These are phyloP conservation scores for Prionailurus bengalensis DNA, from an alignment of 2,113 vertebrate genomes.

Conservation along the genomic window DNA sequence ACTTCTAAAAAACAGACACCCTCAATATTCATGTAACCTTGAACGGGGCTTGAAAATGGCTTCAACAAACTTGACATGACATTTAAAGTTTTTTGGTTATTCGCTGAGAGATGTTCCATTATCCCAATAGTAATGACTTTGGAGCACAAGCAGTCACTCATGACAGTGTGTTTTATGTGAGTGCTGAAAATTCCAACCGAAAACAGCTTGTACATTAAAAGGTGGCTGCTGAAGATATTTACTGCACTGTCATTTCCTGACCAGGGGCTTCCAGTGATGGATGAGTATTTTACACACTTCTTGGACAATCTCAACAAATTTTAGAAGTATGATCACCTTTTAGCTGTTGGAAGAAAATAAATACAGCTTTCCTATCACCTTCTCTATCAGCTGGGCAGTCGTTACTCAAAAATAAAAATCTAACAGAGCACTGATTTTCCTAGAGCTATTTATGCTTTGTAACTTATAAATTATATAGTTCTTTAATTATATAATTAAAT, in stretches of 20 bases:
- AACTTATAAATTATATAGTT: not conserved
- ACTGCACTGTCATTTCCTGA: conserved; percentile 95
- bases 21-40: conserved; percentile 98
- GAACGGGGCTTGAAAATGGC: conserved; percentile 90
- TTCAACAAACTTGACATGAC: conserved; percentile 95
- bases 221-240: conserved; percentile 95
- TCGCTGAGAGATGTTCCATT: conserved; percentile 95
- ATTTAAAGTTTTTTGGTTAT: conserved; percentile 96
- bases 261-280: conserved; percentile 93
- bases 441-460: conserved; percentile 54
- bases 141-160: conserved; percentile 96
- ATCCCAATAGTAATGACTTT: conserved; percentile 97
- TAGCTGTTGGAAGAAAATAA: conserved; percentile 87
- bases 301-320: conserved; percentile 93
- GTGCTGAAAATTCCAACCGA: conserved; percentile 92
- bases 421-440: conserved; percentile 72
- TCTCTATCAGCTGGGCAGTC: conserved; percentile 79
- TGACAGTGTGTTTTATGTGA: conserved; percentile 97
- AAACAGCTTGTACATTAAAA: conserved; percentile 96
- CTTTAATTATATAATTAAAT: too few relatives aligned
- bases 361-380: conserved; percentile 80
- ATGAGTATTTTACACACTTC: conserved; percentile 94
- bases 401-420: conserved; percentile 86
- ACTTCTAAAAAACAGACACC: conserved; percentile 80
- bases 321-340: conserved; percentile 91